Base-by-base conservation (phyloP, 2,888 invertebrate genomes). In the Teinopalpus imperialis region DNA sequence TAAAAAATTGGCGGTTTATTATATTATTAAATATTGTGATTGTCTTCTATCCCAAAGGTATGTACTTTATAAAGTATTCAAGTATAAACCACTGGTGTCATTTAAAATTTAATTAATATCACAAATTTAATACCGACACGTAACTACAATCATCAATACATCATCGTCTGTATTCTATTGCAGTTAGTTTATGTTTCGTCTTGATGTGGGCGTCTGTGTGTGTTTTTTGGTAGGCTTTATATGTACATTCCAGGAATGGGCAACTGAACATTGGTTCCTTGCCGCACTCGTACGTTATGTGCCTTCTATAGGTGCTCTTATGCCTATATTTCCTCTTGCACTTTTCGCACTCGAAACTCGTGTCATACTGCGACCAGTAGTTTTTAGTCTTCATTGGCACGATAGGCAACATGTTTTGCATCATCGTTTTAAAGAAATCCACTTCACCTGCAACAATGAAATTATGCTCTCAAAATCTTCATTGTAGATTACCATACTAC, bases 241-340 rank as follows among this genome's bases (percentile, higher is more conserved):
- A 89, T 0, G 78, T 78, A 62, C 88, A 89, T 54, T 87, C 86
- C 54, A 85, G 57, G 57, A 83, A 87, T 2, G 88, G 89, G 60
- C 89, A 88, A 41, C 82, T 69, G 53, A 87, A 88, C 88, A 87
- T 89, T 1, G 88, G 88, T 57, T 92, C 92, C 67, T 91, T 87
- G 1, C 92, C 92, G 60, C 93, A 93, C 63, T 93, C 92, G 57
- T 91, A 90, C 27, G 92, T 92, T 39, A 92, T 80, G 67, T 94
- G 94, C 61, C 94, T 90, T 65, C 92, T 90, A 61, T 94, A 90
- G 13, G 94, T 93, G 59, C 92, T 93, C 77, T 93, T 93, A 81
- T 93, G 93, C 55, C 93, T 92, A 76, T 95, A 95, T 60, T 92
- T 92, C 70, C 93, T 91, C 66, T 92, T 91, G 72, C 95, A 94